Evolutionary conservation across 2,888 invertebrate species (phyloP), one percentile per base, ranked within the genome.

Genomic region (Diaprepes abbreviatus): DNA sequence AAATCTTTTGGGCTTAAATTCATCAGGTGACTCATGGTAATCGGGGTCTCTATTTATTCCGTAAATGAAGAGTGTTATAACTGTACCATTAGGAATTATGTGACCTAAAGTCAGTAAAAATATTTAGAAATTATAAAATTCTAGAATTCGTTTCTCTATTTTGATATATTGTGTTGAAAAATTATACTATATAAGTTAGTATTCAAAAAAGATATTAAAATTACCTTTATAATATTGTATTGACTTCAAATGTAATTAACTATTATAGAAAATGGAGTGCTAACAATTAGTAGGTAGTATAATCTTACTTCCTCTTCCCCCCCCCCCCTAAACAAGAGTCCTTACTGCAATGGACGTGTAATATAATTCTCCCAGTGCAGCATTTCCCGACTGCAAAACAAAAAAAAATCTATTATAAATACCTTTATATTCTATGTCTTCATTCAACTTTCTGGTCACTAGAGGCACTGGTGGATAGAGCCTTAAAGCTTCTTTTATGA

Each of bases 401-500:
- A n/a, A n/a, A n/a, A n/a, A n/a, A n/a, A n/a, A n/a, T n/a, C n/a
- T n/a, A 38, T 38, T 14, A 14, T 1, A 5, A 43, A 24, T 50
- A 59, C 59, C 59, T 31, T 59, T 59, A n/a, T 43, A 59, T 43
- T 59, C 28, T 10, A 43, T 17, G 17, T 59, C 59, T 24, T 59
- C 5, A 31, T 14, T 28, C n/a, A 31, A 0, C 24, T 16, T 50
- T 57, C 89, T 82, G 12, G 85, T 84, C 66, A 87, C 84, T 36
- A 83, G 77, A 1, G 89, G 87, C n/a, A 86, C 87, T 10, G 87
- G 84, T 0, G 89, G 87, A 80, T 86, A 87, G 6, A 88, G 74
- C 55, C 89, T 83, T 12, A 88, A 75, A 0, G 85, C 82, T 80
- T 89, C 89, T 74, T 89, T 89, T 31, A 89, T 85, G 0, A 88